Evolutionary conservation across 2,113 vertebrate species (phyloP).

Genomic region (Mugil cephalus): DNA sequence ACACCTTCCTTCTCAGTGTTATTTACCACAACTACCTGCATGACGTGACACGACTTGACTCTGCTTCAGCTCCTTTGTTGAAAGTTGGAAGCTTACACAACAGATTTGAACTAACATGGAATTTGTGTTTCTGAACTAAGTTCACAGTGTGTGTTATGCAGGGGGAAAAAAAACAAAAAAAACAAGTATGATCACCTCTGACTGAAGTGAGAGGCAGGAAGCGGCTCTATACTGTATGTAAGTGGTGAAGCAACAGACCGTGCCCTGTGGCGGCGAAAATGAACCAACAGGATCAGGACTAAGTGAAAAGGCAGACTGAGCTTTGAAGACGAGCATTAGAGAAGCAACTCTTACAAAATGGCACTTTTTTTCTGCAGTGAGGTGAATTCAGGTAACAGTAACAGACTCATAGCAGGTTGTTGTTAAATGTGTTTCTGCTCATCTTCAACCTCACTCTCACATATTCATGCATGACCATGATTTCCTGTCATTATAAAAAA

Average conservation of each 20-base stretch:
- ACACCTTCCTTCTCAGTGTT: background rate
- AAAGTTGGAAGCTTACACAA: slow-evolving; percentile 14
- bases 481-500: no score
- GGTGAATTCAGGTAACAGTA: no score
- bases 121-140: background rate
- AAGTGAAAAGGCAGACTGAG: background rate
- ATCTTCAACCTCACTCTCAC: no score
- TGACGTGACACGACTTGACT: slow-evolving; percentile 36
- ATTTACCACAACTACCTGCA: slow-evolving; percentile 10
- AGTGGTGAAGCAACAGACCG: slow-evolving; percentile 34
- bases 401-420: no score
- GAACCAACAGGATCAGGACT: background rate
- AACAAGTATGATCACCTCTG: background rate
- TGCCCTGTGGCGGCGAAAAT: slow-evolving; percentile 51
- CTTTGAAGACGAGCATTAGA: background rate
- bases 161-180: background rate
- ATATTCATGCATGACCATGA: no score
- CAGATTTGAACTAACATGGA: background rate
- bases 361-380: background rate
- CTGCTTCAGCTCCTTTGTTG: background rate
- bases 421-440: no score
- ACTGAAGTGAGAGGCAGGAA: slow-evolving; percentile 23
- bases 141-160: background rate
- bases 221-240: background rate
- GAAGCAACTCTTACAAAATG: background rate